Percentiles rank a stretch among this genome's conserved stretches.
These are phyloP conservation scores for Nudaria mundana DNA, from an alignment of 2,888 invertebrate species.

Conservation along the genomic window DNA sequence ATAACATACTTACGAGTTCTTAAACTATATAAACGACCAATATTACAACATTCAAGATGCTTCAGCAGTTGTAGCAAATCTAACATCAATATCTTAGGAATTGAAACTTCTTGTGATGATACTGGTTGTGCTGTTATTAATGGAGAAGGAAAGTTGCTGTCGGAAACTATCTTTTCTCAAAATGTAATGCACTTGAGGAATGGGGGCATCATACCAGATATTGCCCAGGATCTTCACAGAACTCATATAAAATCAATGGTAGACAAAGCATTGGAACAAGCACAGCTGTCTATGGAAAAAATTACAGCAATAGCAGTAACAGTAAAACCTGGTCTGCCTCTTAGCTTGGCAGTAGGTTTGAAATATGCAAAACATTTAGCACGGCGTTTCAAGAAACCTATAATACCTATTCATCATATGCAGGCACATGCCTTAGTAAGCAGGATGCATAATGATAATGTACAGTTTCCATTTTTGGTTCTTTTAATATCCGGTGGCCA, in stretches of 20 bases:
- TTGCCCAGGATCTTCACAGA: constrained; percentile 92
- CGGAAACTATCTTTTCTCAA: constrained; percentile 92
- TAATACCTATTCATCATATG: constrained; percentile 99
- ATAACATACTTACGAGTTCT: constrained; percentile 8
- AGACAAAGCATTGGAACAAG: constrained; percentile 82
- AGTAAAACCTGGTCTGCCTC: constrained; percentile 89
- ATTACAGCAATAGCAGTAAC: constrained; percentile 95
- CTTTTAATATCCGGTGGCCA: constrained; percentile 97
- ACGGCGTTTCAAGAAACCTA: constrained; percentile 85
- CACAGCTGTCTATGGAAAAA: constrained; percentile 83
- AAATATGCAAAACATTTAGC: constrained; percentile 91
- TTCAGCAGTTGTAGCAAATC: constrained; percentile 4
- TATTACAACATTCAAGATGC: constrained; percentile 7
- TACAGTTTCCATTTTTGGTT: constrained; percentile 93
- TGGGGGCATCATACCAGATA: constrained; percentile 95
- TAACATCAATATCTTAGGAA: constrained; percentile 86
- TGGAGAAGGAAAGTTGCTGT: constrained; percentile 85
- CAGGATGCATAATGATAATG: constrained; percentile 86
- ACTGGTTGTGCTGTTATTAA: constrained; percentile 96
- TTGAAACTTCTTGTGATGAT: constrained; percentile 99
- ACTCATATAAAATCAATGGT: constrained; percentile 89
- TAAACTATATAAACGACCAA: constrained; percentile 10
- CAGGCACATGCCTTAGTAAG: constrained; percentile 97
- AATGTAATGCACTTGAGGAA: constrained; percentile 86
- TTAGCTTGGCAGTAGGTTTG: constrained; percentile 90